Evolutionary conservation across 2,888 invertebrate species (phyloP).

Genomic region (Mimas tiliae): DNA sequence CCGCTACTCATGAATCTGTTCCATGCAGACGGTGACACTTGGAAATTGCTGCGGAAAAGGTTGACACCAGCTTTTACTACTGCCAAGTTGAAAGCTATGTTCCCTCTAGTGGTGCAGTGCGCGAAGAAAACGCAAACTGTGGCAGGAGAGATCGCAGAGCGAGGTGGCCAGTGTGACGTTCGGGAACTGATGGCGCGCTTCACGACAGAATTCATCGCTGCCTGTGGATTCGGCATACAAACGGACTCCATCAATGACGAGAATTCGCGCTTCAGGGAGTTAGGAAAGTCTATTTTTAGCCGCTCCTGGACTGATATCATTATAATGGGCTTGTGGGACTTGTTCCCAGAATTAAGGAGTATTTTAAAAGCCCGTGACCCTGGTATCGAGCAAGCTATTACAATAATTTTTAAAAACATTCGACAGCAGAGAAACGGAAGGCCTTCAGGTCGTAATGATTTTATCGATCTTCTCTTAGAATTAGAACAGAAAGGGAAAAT

Average conservation of each 20-base stretch:
- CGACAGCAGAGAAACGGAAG: conserved; percentile 57
- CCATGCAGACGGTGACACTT: conserved; percentile 61
- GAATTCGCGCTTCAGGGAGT: conserved; percentile 52
- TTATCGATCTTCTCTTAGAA: conserved; percentile 60
- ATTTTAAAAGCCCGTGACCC: conserved; percentile 39
- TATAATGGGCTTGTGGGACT: conserved; percentile 46
- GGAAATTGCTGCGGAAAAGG: conserved; percentile 66
- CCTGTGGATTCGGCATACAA: conserved; percentile 64
- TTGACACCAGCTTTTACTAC: conserved; percentile 70
- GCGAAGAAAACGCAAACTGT: conserved; percentile 58
- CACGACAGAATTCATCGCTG: conserved; percentile 64
- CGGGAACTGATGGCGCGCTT: conserved; percentile 64
- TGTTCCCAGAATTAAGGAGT: conserved; percentile 53
- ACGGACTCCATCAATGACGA: conserved; percentile 59
- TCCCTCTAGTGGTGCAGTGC: conserved; percentile 64
- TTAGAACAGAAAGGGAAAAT: conserved; percentile 58
- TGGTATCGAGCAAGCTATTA: conserved; percentile 39
- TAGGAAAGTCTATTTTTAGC: conserved; percentile 51
- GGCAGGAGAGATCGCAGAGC: conserved; percentile 48
- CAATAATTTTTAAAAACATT: conserved; percentile 50
- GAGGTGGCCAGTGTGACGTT: conserved; percentile 53
- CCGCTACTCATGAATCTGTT: conserved; percentile 60
- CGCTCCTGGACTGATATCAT: conserved; percentile 41
- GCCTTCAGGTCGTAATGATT: conserved; percentile 60
- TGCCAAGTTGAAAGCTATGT: conserved; percentile 68